A percentile compares a stretch with the other conserved stretches of the same genome.
These are phyloP conservation scores for Dermatemys mawii DNA, from an alignment of 2,113 vertebrate genomes.

Conservation along the genomic window DNA sequence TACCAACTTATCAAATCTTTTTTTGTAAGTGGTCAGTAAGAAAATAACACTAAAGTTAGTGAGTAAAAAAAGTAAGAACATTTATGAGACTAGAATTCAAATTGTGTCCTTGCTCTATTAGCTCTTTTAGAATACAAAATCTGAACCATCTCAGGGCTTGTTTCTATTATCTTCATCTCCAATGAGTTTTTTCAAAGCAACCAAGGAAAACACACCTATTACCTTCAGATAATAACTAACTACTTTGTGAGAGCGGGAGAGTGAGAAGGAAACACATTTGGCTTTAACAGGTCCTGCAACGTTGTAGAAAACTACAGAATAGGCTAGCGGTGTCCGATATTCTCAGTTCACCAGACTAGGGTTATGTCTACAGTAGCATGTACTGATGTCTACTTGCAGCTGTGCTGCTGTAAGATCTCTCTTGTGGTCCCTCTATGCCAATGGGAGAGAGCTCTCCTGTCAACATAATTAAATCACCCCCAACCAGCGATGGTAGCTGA, in stretches of 20 bases:
- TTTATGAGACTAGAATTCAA: slow-evolving; percentile 31
- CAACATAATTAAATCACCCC: too few species aligned
- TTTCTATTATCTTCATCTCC: background rate
- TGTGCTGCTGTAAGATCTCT: too few species aligned
- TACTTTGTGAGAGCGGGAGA: background rate
- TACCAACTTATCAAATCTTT: background rate
- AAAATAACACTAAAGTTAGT: slow-evolving; percentile 31
- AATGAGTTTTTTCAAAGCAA: background rate
- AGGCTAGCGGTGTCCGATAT: background rate
- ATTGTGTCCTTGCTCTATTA: slow-evolving; percentile 39
- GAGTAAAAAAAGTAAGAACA: background rate
- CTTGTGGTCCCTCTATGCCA: too few species aligned
- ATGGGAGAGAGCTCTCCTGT: too few species aligned
- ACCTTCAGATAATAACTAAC: background rate
- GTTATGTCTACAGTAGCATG: too few species aligned
- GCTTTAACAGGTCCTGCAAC: background rate
- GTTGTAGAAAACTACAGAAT: background rate
- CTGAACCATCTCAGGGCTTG: background rate
- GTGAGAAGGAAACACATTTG: background rate
- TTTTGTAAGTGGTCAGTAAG: slow-evolving; percentile 26
- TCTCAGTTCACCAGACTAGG: background rate
- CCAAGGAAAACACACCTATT: background rate
- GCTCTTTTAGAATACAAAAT: slow-evolving; percentile 25
- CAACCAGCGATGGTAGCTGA: too few species aligned
- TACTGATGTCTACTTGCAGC: too few species aligned